Evolutionary conservation across 1,140 invertebrate species (phyloP), one percentile per base, ranked within the genome.

Genomic region (Pteromalus puparum): DNA sequence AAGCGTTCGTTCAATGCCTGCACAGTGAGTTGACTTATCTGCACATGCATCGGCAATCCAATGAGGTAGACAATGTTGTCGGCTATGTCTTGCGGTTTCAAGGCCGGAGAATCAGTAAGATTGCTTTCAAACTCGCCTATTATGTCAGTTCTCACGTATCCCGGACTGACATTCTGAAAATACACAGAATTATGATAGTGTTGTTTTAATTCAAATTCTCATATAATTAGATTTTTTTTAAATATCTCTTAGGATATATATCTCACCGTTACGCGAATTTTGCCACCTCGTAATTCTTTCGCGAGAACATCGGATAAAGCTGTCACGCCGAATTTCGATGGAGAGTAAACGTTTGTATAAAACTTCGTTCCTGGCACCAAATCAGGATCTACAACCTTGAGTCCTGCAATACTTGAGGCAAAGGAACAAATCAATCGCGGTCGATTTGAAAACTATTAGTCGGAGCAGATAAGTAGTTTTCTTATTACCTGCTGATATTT

Each of bases 241-340:
- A 34, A 34, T 34, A 34, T 4, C 5, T 34, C 30, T n/a, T n/a
- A n/a, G n/a, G n/a, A n/a, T n/a, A n/a, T n/a, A 34, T 68, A 26
- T 87, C 90, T 91, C 89, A 95, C 94, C 4, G 94, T 94, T 0
- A 96, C 92, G 85, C 94, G 93, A 74, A 96, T 95, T 72, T 94
- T 94, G 24, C 92, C 86, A 38, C 10, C 68, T 13, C 46, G 38
- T 38, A 96, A 91, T 88, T 96, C 95, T 67, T 93, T 92, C 42
- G 95, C 91, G 18, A 95, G 90, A 0, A 93, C 94, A 87, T 96
- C 94, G 0, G 94, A 94, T 2, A 96, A 90, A 9, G 94, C 94
- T n/a, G n/a, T n/a, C n/a, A n/a, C n/a, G n/a, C n/a, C n/a, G n/a
- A n/a, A n/a, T n/a, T n/a, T n/a, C n/a, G n/a, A n/a, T n/a, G n/a